Percentiles rank a stretch among this genome's conserved stretches.
phyloP scores from a whole-genome alignment of 2,113 vertebrate genomes.

The Rhipidura dahli region DNA sequence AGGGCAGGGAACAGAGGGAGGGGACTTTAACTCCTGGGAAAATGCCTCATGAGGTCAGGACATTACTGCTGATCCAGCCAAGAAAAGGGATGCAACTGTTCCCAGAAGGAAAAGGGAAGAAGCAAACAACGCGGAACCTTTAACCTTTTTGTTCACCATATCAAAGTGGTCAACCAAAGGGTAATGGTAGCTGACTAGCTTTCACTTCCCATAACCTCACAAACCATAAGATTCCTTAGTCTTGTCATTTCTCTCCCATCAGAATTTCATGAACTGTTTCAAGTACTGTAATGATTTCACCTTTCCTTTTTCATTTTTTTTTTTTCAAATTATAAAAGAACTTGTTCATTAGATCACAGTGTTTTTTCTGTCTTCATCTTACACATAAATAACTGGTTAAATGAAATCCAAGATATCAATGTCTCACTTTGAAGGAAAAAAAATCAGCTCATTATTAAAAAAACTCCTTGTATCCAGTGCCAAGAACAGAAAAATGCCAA shows the following conservation, averaged over 20 bases:
- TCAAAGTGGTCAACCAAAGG: neutral
- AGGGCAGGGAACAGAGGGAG: neutral
- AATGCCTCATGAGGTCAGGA: constrained; percentile 36
- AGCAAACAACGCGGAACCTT: constrained; percentile 1
- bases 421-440: neutral
- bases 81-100: constrained; percentile 9
- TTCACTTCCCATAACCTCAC: neutral
- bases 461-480: neutral
- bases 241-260: neutral
- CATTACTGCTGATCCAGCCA: constrained; percentile 4
- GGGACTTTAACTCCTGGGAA: constrained; percentile 47
- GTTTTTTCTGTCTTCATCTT: neutral
- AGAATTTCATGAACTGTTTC: neutral
- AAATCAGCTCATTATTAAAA: neutral
- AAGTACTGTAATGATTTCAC: neutral
- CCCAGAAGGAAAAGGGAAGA: constrained; percentile 8
- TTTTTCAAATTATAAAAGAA: neutral
- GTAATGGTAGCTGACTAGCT: neutral
- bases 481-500: neutral
- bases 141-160: neutral
- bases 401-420: neutral
- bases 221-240: neutral
- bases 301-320: neutral
- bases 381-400: neutral
- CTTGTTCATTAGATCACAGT: neutral